A percentile compares a stretch with the other conserved stretches of the same genome.
Conservation (phyloP, 2,888 invertebrate species). For the Tipula lateralis region DNA sequence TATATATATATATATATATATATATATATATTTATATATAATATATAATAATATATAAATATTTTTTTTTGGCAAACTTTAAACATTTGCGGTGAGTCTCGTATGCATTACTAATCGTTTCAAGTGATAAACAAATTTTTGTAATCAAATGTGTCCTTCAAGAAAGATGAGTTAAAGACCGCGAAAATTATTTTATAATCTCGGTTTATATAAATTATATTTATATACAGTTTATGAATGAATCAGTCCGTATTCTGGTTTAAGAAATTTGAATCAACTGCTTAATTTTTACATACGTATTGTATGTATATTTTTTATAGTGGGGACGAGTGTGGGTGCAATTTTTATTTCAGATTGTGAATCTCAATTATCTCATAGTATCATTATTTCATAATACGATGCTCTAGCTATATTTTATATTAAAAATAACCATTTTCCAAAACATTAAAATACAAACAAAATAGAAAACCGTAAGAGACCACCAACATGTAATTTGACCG, state of each 20-base stretch:
- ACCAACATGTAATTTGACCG: neutral
- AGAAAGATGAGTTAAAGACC: neutral
- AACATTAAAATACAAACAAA: neutral
- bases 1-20: too few species aligned
- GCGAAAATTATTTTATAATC: neutral
- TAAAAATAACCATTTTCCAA: too few species aligned
- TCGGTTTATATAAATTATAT: neutral
- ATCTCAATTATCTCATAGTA: too few species aligned
- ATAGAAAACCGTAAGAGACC: neutral
- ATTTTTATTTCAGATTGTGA: neutral
- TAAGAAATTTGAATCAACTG: neutral
- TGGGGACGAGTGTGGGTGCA: slow-evolving; percentile 2
- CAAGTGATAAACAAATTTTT: neutral
- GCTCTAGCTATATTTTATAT: neutral
- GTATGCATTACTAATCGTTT: neutral
- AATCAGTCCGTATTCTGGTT: neutral
- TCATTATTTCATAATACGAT: neutral
- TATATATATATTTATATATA: too few species aligned
- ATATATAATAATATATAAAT: too few species aligned
- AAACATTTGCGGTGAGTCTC: neutral
- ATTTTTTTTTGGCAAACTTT: neutral
- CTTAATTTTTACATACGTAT: neutral
- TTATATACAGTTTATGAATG: neutral
- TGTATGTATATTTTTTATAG: neutral
- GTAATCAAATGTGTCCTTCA: neutral